phyloP scores from a whole-genome alignment of 2,113 vertebrate species.

The Numenius arquata region DNA sequence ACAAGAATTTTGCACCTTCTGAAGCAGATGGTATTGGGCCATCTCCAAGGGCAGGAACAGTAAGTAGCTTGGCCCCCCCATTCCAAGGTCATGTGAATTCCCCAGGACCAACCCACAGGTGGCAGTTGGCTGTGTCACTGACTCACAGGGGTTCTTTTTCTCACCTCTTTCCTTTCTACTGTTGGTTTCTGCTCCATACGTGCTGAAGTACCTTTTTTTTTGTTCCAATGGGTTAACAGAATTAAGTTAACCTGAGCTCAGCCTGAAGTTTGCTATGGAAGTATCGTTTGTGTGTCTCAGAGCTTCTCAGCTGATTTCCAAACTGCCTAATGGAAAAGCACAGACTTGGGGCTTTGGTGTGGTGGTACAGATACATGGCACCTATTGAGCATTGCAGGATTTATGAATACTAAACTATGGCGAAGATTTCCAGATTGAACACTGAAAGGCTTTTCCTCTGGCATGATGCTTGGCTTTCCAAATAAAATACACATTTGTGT shows the following conservation, averaged over 20 bases:
- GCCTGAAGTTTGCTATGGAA: not conserved
- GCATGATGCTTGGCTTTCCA: not conserved
- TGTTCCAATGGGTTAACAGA: not conserved
- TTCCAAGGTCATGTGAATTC: not conserved
- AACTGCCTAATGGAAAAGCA: not conserved
- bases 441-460: not conserved
- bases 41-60: not conserved
- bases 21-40: not conserved
- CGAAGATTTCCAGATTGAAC: not conserved
- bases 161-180: not conserved
- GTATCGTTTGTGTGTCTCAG: not conserved
- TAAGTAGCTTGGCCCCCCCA: not conserved
- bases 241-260: not conserved
- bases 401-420: not conserved
- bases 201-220: not conserved
- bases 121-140: not conserved
- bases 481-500: not conserved
- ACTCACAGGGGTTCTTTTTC: not conserved
- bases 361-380: not conserved
- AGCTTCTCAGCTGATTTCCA: not conserved
- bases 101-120: not conserved
- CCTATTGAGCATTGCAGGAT: accelerated
- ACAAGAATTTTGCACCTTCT: not conserved
- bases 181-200: not conserved
- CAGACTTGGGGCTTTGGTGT: not conserved